Evolutionary conservation across 2,888 invertebrate species (phyloP).

Genomic region (Amaurobius ferox): DNA sequence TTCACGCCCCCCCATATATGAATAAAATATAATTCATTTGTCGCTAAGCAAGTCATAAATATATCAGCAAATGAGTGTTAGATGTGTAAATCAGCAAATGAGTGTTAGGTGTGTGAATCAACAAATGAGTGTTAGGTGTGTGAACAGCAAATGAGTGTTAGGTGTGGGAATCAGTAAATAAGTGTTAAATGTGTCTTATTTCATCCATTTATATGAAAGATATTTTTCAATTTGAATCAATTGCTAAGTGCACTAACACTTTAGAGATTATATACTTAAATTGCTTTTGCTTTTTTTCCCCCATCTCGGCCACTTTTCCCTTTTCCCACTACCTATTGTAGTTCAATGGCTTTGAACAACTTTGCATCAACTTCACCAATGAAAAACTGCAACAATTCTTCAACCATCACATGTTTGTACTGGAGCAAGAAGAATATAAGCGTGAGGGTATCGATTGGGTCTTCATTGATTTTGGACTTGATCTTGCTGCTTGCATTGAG

Average conservation of each 20-base stretch:
- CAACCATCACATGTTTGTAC: slow-evolving; percentile 99
- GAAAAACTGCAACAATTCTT: slow-evolving; percentile 99
- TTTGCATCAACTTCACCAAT: slow-evolving; percentile 99
- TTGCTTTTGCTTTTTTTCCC: slow-evolving; percentile 57
- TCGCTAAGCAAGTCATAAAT: too few species aligned
- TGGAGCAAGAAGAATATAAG: slow-evolving; percentile 99
- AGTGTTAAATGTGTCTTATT: too few species aligned
- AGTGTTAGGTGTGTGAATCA: too few species aligned
- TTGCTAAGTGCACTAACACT: slow-evolving; percentile 16
- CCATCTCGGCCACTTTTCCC: slow-evolving; percentile 27
- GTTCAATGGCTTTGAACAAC: slow-evolving; percentile 99
- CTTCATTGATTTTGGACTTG: slow-evolving; percentile 99
- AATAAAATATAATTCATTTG: too few species aligned
- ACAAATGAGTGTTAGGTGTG: too few species aligned
- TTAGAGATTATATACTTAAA: slow-evolving; percentile 16
- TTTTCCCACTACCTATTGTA: slow-evolving; percentile 78
- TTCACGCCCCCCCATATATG: neutral
- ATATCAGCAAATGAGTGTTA: too few species aligned
- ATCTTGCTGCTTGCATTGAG: slow-evolving; percentile 98
- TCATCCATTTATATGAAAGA: too few species aligned
- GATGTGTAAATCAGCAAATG: too few species aligned
- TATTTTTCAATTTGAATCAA: slow-evolving; percentile 19
- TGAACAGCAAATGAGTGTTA: too few species aligned
- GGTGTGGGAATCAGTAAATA: too few species aligned
- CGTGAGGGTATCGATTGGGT: slow-evolving; percentile 97